Evolutionary conservation across 2,797 vertebrate species (phyloP).

Genomic region (Pempheris klunzingeri): DNA sequence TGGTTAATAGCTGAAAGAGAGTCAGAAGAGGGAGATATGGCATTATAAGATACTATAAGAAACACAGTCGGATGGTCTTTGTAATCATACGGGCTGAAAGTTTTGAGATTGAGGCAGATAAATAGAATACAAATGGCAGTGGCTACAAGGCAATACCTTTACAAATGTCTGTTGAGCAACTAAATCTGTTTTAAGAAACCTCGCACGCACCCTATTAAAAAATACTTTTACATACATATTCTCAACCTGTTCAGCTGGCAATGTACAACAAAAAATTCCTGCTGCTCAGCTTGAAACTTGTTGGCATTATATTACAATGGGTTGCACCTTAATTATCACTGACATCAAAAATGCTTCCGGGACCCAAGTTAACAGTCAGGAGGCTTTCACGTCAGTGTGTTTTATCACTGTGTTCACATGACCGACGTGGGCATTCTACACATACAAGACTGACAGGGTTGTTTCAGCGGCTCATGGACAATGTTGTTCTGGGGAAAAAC

Average conservation of each 20-base stretch:
- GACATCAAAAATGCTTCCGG: not conserved
- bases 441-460: not conserved
- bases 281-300: constrained; percentile 9
- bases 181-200: not conserved
- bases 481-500: not conserved
- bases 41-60: not conserved
- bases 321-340: not conserved
- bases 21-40: constrained; percentile 25
- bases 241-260: not conserved
- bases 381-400: not conserved
- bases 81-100: not conserved
- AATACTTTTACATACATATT: constrained; percentile 20
- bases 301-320: not conserved
- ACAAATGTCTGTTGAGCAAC: not conserved
- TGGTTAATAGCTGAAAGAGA: constrained; percentile 93
- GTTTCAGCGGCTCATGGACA: not conserved
- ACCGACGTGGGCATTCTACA: not conserved
- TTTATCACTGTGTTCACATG: not conserved
- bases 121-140: not conserved
- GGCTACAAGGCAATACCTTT: not conserved
- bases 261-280: constrained; percentile 13
- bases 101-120: not conserved
- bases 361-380: not conserved
- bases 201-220: not conserved
- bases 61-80: not conserved